Conservation (phyloP, 1,140 invertebrate genomes). For the Brachionus paranguensis region DNA sequence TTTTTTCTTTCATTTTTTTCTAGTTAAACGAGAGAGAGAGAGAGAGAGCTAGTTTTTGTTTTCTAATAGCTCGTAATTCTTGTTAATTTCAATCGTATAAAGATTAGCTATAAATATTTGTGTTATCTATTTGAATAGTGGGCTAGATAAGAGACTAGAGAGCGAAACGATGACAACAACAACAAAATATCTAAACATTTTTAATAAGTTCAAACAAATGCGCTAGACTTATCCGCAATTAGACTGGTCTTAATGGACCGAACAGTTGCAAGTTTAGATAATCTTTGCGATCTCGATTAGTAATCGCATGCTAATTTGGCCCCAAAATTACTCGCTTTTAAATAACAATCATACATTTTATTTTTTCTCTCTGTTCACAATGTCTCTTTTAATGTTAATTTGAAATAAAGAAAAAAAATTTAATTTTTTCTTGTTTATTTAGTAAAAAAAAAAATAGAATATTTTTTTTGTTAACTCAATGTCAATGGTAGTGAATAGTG, state of each 20-base stretch:
- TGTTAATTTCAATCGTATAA: slow-evolving; percentile 9
- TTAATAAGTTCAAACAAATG: slow-evolving; percentile 17
- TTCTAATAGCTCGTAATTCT: slow-evolving; percentile 28
- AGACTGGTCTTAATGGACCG: background rate
- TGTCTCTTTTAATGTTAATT: background rate
- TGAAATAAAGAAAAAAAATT: background rate
- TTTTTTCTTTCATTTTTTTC: background rate
- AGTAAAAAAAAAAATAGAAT: background rate
- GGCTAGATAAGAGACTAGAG: slow-evolving; percentile 20
- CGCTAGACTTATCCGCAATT: background rate
- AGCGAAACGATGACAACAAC: background rate
- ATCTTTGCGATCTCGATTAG: background rate
- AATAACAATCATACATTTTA: background rate
- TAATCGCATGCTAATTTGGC: background rate
- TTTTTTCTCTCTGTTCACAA: background rate
- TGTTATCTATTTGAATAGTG: slow-evolving; percentile 30
- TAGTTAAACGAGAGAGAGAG: background rate
- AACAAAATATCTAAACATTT: slow-evolving; percentile 16
- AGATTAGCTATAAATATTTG: slow-evolving; percentile 36
- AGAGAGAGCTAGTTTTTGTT: background rate
- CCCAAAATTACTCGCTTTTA: slow-evolving; percentile 7
- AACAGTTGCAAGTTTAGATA: slow-evolving; percentile 34
- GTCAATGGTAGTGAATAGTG: slow-evolving; percentile 26
- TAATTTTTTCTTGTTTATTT: background rate
- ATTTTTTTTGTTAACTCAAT: background rate